Conservation (phyloP, 2,888 invertebrate species). For the Drosophila kambysellisi region DNA sequence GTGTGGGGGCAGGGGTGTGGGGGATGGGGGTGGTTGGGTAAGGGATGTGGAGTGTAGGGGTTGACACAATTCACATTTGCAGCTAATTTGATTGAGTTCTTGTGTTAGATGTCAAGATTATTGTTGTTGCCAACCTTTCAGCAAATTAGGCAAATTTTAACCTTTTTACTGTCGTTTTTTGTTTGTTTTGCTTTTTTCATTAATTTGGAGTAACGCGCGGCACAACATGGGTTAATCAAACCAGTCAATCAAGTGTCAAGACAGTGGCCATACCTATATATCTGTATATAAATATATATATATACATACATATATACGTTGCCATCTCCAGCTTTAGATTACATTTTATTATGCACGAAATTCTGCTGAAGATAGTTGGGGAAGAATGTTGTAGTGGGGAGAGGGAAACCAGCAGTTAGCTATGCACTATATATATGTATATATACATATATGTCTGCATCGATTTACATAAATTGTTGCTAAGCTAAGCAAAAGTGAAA, state of each 20-base stretch:
- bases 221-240: constrained; percentile 52
- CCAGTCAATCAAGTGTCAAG: constrained; percentile 53
- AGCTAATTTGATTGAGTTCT: constrained; percentile 78
- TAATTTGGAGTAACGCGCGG: constrained; percentile 34
- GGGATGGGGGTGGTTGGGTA: neutral
- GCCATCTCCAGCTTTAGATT: neutral
- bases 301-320: neutral
- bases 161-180: constrained; percentile 10
- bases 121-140: constrained; percentile 5
- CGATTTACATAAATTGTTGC: neutral
- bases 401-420: neutral
- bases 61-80: constrained; percentile 33
- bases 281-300: neutral
- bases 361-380: neutral
- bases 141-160: constrained; percentile 14
- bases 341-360: neutral
- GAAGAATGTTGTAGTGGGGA: neutral
- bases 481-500: neutral
- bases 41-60: neutral
- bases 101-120: constrained; percentile 65
- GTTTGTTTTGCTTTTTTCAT: neutral
- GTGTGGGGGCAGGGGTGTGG: neutral
- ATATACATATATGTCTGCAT: neutral
- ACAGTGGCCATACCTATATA: neutral
- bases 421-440: no score